Evolutionary conservation across 2,113 vertebrate genomes (phyloP).

Genomic region (Labeo catla): DNA sequence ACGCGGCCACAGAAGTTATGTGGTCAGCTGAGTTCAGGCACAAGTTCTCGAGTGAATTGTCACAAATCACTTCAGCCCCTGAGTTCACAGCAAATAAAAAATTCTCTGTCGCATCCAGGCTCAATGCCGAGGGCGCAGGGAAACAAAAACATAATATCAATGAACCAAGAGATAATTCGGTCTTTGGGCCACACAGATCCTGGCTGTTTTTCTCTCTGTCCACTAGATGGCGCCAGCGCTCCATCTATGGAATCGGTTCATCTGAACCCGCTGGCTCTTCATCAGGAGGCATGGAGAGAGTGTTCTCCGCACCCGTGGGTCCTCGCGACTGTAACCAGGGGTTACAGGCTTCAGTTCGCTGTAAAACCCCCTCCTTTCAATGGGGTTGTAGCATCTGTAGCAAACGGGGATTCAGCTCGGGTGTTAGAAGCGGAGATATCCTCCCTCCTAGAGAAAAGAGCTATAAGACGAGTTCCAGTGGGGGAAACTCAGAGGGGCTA

Average conservation of each 20-base stretch:
- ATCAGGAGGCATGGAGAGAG: too few species aligned
- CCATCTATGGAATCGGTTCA: too few species aligned
- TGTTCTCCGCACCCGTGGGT: neutral
- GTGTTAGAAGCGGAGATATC: neutral
- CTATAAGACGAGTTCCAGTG: neutral
- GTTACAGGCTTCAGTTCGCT: neutral
- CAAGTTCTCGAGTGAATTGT: too few species aligned
- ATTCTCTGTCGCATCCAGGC: neutral
- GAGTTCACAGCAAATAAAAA: neutral
- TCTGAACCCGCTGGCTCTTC: too few species aligned
- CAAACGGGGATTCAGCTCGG: neutral
- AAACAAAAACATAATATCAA: too few species aligned
- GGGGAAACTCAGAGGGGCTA: neutral
- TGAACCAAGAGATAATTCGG: neutral
- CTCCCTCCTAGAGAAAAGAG: neutral
- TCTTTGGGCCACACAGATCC: neutral
- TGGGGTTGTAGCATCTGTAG: neutral
- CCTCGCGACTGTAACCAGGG: neutral
- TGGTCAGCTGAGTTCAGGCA: too few species aligned
- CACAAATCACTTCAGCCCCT: too few species aligned
- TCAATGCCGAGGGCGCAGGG: too few species aligned
- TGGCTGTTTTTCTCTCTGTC: too few species aligned
- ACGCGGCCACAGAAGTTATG: too few species aligned
- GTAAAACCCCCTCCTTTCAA: neutral
- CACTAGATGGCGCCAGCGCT: too few species aligned